These are phyloP conservation scores for Crypturellus tataupa DNA, from an alignment of 2,797 vertebrate species.

Conservation along the genomic window DNA sequence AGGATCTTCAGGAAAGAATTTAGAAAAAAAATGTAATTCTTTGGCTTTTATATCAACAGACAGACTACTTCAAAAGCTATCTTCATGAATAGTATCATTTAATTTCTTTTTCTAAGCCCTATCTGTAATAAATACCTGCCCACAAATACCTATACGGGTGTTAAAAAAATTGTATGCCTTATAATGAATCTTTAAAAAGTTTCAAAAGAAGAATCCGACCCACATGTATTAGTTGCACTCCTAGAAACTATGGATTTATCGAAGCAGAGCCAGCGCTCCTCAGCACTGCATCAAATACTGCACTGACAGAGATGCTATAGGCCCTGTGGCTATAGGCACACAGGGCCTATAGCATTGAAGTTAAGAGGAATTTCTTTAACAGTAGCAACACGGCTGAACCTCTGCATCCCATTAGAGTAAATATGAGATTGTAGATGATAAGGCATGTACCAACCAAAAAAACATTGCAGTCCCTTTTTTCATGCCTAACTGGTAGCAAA, in stretches of 20 bases:
- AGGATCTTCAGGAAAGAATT: neutral
- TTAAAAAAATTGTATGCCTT: neutral
- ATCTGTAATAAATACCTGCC: neutral
- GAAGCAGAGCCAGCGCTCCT: neutral
- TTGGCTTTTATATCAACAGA: neutral
- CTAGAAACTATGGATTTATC: neutral
- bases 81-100: neutral
- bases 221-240: neutral
- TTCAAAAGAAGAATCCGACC: neutral
- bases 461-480: neutral
- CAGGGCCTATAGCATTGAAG: neutral
- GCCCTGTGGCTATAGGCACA: too few species aligned
- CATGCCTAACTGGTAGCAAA: neutral
- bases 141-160: neutral
- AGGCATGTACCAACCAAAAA: neutral
- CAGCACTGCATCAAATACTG: neutral
- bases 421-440: neutral
- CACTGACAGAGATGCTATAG: neutral
- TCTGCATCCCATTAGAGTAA: neutral
- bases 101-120: neutral
- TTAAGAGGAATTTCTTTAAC: neutral
- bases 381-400: neutral
- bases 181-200: neutral
- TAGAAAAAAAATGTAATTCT: neutral
- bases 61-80: neutral